Conservation (phyloP, 2,888 invertebrate species). For the Galerucella calmariensis region DNA sequence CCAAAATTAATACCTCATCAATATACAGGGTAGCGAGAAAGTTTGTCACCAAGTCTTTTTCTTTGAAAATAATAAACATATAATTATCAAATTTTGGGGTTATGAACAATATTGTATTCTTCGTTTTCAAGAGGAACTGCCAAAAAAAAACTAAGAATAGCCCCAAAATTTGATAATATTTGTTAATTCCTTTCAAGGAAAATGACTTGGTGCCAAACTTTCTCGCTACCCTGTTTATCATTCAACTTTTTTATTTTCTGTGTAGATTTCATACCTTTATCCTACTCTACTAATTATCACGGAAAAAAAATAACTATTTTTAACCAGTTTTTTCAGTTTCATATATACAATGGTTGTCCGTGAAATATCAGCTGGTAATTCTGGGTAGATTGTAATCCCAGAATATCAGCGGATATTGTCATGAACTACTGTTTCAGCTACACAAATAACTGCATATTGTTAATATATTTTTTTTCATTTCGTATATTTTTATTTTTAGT, state of each 20-base stretch:
- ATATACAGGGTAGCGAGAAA: neutral
- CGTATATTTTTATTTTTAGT: conserved; percentile 8
- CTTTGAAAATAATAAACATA: too few relatives aligned
- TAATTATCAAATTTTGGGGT: too few relatives aligned
- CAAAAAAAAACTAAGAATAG: too few relatives aligned
- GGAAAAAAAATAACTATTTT: conserved; percentile 23
- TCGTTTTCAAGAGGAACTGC: too few relatives aligned
- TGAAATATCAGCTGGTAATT: conserved; percentile 99
- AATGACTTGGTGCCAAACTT: too few relatives aligned
- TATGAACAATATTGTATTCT: too few relatives aligned
- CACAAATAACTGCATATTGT: conserved; percentile 44
- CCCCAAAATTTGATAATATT: too few relatives aligned
- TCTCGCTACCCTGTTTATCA: too few relatives aligned
- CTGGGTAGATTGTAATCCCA: conserved; percentile 81
- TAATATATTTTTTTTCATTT: conserved; percentile 5
- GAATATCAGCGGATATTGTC: conserved; percentile 88
- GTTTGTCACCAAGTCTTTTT: too few relatives aligned
- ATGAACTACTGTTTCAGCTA: conserved; percentile 61
- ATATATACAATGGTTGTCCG: conserved; percentile 60
- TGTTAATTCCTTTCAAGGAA: too few relatives aligned
- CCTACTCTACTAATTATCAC: conserved; percentile 15
- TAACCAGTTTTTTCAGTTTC: conserved; percentile 44
- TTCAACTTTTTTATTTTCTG: neutral
- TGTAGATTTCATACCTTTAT: conserved; percentile 1
- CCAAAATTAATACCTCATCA: neutral